Conservation (phyloP, 2,113 vertebrate species). For the Apodemus sylvaticus region DNA sequence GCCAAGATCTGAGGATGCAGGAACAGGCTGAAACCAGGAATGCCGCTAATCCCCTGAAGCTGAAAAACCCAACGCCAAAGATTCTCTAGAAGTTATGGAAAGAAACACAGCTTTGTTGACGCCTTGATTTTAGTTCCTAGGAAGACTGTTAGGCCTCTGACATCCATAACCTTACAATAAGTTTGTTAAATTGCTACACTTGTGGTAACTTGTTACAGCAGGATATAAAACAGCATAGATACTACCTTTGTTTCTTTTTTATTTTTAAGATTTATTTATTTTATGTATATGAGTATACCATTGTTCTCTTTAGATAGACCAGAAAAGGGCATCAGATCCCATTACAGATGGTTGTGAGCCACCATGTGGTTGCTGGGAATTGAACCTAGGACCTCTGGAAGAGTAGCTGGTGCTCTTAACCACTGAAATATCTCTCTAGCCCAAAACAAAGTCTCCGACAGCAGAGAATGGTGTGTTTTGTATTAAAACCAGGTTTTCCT, state of each 20-base stretch:
- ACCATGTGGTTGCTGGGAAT: no score
- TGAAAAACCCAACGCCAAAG: not conserved
- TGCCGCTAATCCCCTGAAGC: not conserved
- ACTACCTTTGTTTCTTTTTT: not conserved
- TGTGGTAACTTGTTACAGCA: not conserved
- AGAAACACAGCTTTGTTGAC: not conserved
- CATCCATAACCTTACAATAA: not conserved
- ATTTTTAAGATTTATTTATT: no score
- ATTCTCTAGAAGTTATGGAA: not conserved
- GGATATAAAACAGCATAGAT: not conserved
- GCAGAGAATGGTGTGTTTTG: not conserved
- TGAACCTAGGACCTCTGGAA: no score
- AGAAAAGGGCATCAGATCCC: no score
- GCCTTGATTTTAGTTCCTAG: not conserved
- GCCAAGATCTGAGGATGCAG: not conserved
- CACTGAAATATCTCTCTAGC: no score
- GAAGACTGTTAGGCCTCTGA: not conserved
- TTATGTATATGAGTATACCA: no score
- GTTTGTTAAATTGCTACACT: not conserved
- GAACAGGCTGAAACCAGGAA: not conserved
- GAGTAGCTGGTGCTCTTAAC: no score
- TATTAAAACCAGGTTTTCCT: not conserved
- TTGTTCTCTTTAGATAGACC: no score
- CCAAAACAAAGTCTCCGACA: no score
- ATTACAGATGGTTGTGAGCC: no score